Evolutionary conservation across 2,113 vertebrate species (phyloP).

Genomic region (Grus americana): DNA sequence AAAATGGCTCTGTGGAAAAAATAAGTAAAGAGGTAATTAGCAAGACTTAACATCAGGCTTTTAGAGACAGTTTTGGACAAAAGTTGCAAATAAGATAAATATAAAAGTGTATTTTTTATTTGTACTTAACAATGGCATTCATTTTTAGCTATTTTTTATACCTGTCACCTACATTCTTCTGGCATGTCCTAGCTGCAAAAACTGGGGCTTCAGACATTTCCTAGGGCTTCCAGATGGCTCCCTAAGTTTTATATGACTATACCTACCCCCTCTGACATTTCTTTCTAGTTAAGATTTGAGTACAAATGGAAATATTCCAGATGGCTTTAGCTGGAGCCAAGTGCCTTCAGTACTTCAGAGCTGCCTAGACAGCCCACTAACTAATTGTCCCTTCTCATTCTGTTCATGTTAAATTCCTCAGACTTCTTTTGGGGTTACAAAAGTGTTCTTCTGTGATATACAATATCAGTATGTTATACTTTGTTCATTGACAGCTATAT

Average conservation of each 20-base stretch:
- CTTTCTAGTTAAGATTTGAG: constrained; percentile 31
- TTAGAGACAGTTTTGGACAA: background rate
- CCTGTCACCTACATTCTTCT: background rate
- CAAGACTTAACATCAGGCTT: background rate
- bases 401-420: constrained; percentile 12
- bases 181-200: background rate
- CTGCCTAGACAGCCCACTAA: constrained; percentile 28
- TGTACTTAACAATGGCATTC: background rate
- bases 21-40: background rate
- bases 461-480: background rate
- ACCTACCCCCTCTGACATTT: constrained; percentile 41
- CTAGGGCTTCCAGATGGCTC: constrained; percentile 35
- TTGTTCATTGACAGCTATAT: background rate
- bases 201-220: background rate
- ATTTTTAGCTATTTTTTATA: background rate
- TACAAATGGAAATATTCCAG: constrained; percentile 63
- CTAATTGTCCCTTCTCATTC: constrained; percentile 48
- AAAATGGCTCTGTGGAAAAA: background rate
- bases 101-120: background rate
- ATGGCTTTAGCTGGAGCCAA: constrained; percentile 57
- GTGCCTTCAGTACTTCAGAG: constrained; percentile 33
- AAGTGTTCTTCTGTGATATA: background rate
- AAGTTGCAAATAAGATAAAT: background rate
- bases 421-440: background rate
- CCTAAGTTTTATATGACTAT: constrained; percentile 7